Conservation (phyloP, 2,113 vertebrate species). For the Rattus rattus region DNA sequence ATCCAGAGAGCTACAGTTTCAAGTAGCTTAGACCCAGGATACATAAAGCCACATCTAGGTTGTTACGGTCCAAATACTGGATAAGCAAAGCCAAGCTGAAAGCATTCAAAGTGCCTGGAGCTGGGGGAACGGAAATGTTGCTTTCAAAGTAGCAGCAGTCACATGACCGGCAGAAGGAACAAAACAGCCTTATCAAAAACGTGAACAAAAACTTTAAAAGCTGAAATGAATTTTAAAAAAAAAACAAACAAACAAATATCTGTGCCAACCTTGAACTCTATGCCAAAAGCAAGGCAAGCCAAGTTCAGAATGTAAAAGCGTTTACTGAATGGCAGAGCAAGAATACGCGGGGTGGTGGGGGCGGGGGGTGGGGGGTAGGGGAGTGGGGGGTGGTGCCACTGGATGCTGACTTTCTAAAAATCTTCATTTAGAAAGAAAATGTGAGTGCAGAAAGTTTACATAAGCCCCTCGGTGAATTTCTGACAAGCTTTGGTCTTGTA, state of each 20-base stretch:
- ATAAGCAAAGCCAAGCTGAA: conserved; percentile 22
- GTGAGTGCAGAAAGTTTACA: neutral
- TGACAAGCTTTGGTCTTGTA: neutral
- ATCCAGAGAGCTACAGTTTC: neutral
- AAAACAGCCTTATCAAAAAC: neutral
- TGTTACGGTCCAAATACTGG: neutral
- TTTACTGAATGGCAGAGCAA: neutral
- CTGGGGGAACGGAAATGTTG: neutral
- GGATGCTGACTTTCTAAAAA: neutral
- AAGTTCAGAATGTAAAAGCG: neutral
- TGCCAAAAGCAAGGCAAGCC: conserved; percentile 22
- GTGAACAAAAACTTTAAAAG: neutral
- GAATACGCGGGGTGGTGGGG: no score
- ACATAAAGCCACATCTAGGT: neutral
- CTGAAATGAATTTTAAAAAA: neutral
- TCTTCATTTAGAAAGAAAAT: conserved; percentile 27
- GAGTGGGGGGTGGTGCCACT: no score
- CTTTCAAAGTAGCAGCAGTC: neutral
- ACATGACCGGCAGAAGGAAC: neutral
- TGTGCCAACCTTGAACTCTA: neutral
- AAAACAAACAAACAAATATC: neutral
- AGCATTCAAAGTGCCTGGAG: neutral
- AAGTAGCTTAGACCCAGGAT: neutral
- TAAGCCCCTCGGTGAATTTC: neutral
- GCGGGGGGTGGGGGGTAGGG: no score